phyloP scores from a whole-genome alignment of 2,888 invertebrate genomes.

The Plebejus argus region DNA sequence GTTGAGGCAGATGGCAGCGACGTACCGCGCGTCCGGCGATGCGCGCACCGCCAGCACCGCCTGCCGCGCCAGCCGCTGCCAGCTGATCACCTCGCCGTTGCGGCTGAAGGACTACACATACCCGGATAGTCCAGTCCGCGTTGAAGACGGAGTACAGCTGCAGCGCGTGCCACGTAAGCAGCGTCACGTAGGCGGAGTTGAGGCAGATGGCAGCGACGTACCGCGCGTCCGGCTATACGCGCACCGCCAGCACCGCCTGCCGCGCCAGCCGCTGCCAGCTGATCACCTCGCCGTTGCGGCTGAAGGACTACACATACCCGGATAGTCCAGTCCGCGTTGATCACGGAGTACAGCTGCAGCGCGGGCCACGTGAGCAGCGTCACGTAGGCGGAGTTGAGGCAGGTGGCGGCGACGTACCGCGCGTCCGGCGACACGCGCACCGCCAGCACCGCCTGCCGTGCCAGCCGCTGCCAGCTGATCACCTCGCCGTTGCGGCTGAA shows the following conservation, averaged over 20 bases:
- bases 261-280: slow-evolving; percentile 41
- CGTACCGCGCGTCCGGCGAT: slow-evolving; percentile 66
- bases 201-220: slow-evolving; percentile 56
- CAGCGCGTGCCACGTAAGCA: slow-evolving; percentile 62
- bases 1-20: slow-evolving; percentile 53
- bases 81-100: slow-evolving; percentile 44
- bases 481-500: slow-evolving; percentile 46
- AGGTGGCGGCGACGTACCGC: slow-evolving; percentile 56
- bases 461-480: slow-evolving; percentile 45
- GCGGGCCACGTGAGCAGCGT: slow-evolving; percentile 60
- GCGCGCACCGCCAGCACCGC: slow-evolving; percentile 54
- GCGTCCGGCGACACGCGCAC: slow-evolving; percentile 66
- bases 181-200: slow-evolving; percentile 48
- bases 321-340: slow-evolving; percentile 54
- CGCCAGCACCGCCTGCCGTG: slow-evolving; percentile 46
- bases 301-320: slow-evolving; percentile 50
- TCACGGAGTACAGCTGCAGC: slow-evolving; percentile 47
- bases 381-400: slow-evolving; percentile 50
- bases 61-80: slow-evolving; percentile 34
- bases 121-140: slow-evolving; percentile 58
- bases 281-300: slow-evolving; percentile 46
- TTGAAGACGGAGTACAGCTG: slow-evolving; percentile 48
- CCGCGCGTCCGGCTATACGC: slow-evolving; percentile 67
- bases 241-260: slow-evolving; percentile 49
- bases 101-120: slow-evolving; percentile 45